These are phyloP conservation scores for Drosophila sulfurigaster DNA, from an alignment of 1,140 invertebrate species.

Conservation along the genomic window DNA sequence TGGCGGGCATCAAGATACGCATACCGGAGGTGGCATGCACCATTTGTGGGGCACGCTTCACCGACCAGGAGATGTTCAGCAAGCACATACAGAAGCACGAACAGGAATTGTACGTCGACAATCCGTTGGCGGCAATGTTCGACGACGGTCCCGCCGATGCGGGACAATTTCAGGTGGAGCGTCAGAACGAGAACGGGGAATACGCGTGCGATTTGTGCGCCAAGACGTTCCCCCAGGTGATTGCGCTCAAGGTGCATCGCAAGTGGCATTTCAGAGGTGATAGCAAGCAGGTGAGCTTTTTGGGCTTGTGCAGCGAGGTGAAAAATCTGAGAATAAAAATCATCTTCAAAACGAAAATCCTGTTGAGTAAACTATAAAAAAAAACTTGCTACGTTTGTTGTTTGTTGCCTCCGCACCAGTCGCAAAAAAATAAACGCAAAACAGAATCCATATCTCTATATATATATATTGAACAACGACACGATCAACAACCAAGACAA, in stretches of 20 bases:
- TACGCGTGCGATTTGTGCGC: constrained; percentile 84
- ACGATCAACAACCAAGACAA: neutral
- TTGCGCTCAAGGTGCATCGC: constrained; percentile 85
- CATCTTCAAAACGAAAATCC: constrained; percentile 6
- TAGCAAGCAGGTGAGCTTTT: constrained; percentile 85
- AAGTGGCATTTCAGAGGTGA: constrained; percentile 85
- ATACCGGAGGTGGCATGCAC: constrained; percentile 82
- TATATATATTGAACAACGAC: neutral
- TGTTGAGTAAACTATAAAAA: too few species aligned
- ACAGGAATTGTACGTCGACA: constrained; percentile 79
- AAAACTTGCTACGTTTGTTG: constrained; percentile 30
- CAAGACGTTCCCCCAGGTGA: constrained; percentile 84
- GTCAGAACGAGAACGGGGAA: constrained; percentile 82
- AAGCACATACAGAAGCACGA: constrained; percentile 84
- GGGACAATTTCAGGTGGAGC: constrained; percentile 79
- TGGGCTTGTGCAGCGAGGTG: constrained; percentile 84
- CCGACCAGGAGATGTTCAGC: constrained; percentile 79
- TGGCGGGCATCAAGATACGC: constrained; percentile 64
- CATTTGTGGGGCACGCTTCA: constrained; percentile 77
- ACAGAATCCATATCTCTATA: too few species aligned
- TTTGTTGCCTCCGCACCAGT: constrained; percentile 83
- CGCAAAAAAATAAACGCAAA: constrained; percentile 81
- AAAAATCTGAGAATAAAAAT: constrained; percentile 14
- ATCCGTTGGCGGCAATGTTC: constrained; percentile 83
- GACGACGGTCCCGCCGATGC: constrained; percentile 80